Conservation (phyloP, 2,113 vertebrate genomes). For the Hippolais icterina region DNA sequence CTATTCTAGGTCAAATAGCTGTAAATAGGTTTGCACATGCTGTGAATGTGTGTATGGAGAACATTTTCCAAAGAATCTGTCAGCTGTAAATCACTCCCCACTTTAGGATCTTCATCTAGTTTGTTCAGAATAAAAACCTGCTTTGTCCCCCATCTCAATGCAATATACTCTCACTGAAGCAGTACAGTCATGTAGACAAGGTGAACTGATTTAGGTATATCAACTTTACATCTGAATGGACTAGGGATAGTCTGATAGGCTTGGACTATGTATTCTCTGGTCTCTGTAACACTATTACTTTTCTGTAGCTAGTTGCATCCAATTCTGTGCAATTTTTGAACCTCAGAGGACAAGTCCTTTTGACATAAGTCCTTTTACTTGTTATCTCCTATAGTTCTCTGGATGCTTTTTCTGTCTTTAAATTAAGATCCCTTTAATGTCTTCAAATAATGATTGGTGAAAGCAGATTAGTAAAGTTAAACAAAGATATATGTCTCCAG, state of each 20-base stretch:
- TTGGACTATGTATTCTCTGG: not conserved
- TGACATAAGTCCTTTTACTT: not conserved
- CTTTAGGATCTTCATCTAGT: not conserved
- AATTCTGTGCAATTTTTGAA: not conserved
- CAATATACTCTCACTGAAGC: not conserved
- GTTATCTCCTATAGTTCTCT: not conserved
- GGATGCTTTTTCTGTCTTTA: not conserved
- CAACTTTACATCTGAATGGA: not conserved
- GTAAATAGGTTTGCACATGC: rapidly evolving
- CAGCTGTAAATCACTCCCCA: not conserved
- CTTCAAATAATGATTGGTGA: not conserved
- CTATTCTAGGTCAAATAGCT: not conserved
- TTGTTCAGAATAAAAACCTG: not conserved
- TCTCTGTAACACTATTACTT: not conserved
- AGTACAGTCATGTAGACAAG: not conserved
- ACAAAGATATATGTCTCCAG: not conserved
- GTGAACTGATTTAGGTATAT: not conserved
- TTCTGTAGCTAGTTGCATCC: not conserved
- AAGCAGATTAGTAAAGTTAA: not conserved
- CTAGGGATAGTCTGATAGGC: not conserved
- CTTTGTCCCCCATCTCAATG: not conserved
- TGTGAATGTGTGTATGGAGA: not conserved
- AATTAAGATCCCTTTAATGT: not conserved
- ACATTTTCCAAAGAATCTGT: not conserved
- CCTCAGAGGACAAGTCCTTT: not conserved